Evolutionary conservation across 2,797 vertebrate genomes (phyloP).

Genomic region (Hemitrygon akajei): DNA sequence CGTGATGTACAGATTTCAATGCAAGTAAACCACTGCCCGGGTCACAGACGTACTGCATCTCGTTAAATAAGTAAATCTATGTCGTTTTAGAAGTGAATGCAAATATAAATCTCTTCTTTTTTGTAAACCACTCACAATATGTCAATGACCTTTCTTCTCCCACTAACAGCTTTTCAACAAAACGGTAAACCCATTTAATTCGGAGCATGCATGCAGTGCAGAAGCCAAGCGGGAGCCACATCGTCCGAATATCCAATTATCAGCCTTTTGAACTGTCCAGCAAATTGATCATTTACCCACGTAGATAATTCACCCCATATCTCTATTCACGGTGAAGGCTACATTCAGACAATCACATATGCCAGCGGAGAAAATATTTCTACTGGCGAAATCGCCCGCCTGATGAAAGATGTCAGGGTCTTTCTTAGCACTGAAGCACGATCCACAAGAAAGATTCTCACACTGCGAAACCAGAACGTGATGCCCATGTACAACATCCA

Average conservation of each 20-base stretch:
- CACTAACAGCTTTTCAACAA: not conserved
- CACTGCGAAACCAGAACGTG: not conserved
- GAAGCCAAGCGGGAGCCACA: not conserved
- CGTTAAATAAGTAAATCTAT: not conserved
- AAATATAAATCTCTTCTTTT: not conserved
- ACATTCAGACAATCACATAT: not conserved
- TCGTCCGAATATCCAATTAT: not conserved
- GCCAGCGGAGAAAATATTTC: not conserved
- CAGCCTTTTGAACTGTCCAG: not conserved
- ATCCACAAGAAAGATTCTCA: not conserved
- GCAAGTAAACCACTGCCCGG: not conserved
- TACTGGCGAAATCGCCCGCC: not conserved
- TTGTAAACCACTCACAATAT: not conserved
- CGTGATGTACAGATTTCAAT: constrained; percentile 29
- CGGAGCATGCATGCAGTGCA: not conserved
- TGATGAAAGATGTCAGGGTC: constrained; percentile 5
- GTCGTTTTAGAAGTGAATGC: not conserved
- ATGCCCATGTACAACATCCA: constrained; percentile 2
- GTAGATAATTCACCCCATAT: not conserved
- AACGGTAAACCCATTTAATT: not conserved
- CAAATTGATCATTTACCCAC: not conserved
- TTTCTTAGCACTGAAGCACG: not conserved
- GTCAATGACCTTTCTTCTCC: too few species aligned
- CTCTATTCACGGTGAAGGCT: not conserved
- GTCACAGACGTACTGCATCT: constrained; percentile 4